These are phyloP conservation scores for Schlechtendalia chinensis DNA, from an alignment of 1,140 invertebrate genomes.

Conservation along the genomic window DNA sequence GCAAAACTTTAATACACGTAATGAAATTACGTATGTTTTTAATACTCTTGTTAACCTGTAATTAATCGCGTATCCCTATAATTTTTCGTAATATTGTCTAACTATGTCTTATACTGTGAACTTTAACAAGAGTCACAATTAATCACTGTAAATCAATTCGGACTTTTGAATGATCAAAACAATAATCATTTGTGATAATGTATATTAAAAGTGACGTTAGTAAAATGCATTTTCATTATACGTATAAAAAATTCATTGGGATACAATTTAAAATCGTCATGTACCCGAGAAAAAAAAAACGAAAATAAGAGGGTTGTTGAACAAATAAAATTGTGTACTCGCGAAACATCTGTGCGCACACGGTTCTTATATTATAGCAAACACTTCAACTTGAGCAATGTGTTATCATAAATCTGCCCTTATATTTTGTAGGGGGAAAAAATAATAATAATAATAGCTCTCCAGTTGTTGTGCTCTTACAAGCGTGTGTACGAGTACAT, in stretches of 20 bases:
- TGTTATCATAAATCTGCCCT: constrained; percentile 34
- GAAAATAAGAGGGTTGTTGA: constrained; percentile 18
- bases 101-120: too few relatives aligned
- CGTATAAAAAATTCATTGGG: neutral
- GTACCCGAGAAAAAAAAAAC: neutral
- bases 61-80: too few relatives aligned
- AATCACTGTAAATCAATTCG: too few relatives aligned
- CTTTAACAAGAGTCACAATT: too few relatives aligned
- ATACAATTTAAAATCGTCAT: too few relatives aligned
- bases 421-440: neutral
- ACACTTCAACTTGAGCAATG: constrained; percentile 33
- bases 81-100: too few relatives aligned
- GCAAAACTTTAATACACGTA: too few relatives aligned
- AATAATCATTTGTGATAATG: too few relatives aligned
- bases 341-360: constrained; percentile 9
- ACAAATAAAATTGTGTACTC: constrained; percentile 23
- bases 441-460: constrained; percentile 24
- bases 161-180: too few relatives aligned
- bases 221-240: neutral
- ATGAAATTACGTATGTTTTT: too few relatives aligned
- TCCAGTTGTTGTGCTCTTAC: neutral
- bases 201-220: too few relatives aligned
- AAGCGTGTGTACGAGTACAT: neutral
- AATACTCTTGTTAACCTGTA: too few relatives aligned
- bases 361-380: constrained; percentile 12